Evolutionary conservation across 2,797 vertebrate genomes (phyloP).

Genomic region (Falco concolor): DNA sequence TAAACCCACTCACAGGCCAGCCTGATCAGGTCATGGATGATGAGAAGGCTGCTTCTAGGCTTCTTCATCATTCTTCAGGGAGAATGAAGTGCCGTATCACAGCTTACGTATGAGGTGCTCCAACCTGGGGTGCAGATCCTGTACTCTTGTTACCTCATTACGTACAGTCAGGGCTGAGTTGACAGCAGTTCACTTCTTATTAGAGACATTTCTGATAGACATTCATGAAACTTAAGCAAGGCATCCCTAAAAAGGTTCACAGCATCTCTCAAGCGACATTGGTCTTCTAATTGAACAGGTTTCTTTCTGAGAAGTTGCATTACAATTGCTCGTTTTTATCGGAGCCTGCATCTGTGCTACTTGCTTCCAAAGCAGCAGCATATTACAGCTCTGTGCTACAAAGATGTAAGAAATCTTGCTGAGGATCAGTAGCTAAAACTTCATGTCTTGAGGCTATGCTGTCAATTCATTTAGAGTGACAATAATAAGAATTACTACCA

Average conservation of each 20-base stretch:
- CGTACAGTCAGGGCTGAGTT: background rate
- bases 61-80: background rate
- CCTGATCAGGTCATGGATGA: background rate
- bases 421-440: background rate
- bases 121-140: background rate
- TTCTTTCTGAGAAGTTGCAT: background rate
- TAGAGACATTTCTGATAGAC: background rate
- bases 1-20: background rate
- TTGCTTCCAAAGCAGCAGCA: background rate
- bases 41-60: background rate
- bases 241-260: background rate
- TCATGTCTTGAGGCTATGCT: slow-evolving; percentile 23
- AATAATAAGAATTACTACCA: background rate
- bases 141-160: background rate
- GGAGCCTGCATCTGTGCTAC: background rate
- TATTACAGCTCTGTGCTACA: background rate
- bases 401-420: background rate
- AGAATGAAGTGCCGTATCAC: background rate
- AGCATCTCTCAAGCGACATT: background rate
- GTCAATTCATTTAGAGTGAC: background rate
- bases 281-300: background rate
- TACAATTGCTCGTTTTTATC: background rate
- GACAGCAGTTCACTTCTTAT: background rate
- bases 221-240: background rate
- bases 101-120: background rate